Evolutionary conservation across 2,113 vertebrate species (phyloP), one percentile per base, ranked within the genome.

Genomic region (Cranoglanis bouderius): DNA sequence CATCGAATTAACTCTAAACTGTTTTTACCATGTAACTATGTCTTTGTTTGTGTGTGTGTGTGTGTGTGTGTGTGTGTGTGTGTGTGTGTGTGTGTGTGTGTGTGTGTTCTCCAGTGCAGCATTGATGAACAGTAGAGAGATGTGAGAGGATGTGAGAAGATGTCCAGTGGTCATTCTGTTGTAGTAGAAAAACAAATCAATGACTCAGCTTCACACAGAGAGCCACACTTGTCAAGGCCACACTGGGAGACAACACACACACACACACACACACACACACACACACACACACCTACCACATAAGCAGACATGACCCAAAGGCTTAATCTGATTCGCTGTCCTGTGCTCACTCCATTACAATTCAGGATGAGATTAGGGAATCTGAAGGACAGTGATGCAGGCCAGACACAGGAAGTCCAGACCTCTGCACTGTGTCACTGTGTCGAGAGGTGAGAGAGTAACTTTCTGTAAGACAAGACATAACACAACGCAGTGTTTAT

Each of bases 261-360:
- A 87, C 74, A 87, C 86, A 81, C 63, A 53, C 57, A 65, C 84
- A 91, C 92, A 92, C 89, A 88, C 86, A 77, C 35, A 32, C 13
- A 35, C 51, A 14, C 10, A 72, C 67, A 72, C 67, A 72, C 67
- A 72, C 67, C 0, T 1, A 40, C 32, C 38, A 43, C 40, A 75
- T 24, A 74, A 74, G 70, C 70, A 92, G 91, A 88, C 91, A 26
- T 90, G 93, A 94, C 87, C 94, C 93, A 85, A 85, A 86, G 88
- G 88, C 89, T 85, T 95, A 93, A 95, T 94, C 92, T 90, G 92
- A 95, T 95, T 95, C 4, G 12, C 26, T 95, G 93, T 94, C 94
- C 93, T 89, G 91, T 91, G 84, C 84, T 91, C 91, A 83, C n/a
- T 93, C 29, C 40, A 89, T 87, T 89, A 84, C 26, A 43, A 13